A percentile compares a stretch with the other conserved stretches of the same genome.
Conservation (phyloP, 2,888 invertebrate genomes). For the Timema cristinae region DNA sequence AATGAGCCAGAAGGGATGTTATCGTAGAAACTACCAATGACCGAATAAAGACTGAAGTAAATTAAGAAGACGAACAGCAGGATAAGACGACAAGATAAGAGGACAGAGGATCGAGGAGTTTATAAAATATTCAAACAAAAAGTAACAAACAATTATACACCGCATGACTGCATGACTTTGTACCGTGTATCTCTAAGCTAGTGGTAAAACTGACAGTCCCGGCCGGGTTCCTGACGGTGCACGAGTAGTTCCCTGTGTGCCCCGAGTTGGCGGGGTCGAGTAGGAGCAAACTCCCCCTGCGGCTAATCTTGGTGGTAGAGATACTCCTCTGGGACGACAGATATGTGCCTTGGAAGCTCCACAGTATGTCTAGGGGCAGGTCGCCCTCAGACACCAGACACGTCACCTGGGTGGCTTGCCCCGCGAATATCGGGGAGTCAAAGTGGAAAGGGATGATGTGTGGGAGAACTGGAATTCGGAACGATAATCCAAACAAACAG, state of each 20-base stretch:
- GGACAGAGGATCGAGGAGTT: no score
- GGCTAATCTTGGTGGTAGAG: conserved; percentile 45
- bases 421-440: conserved; percentile 68
- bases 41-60: no score
- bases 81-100: no score
- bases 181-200: conserved; percentile 24
- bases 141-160: not conserved
- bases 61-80: no score
- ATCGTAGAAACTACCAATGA: no score
- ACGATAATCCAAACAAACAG: not conserved
- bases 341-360: conserved; percentile 50
- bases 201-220: conserved; percentile 40
- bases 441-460: conserved; percentile 77
- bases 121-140: no score
- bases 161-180: not conserved
- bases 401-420: conserved; percentile 72
- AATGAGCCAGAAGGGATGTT: no score
- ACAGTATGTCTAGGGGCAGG: conserved; percentile 51
- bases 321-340: conserved; percentile 41
- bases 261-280: conserved; percentile 40
- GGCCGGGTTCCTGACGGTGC: conserved; percentile 41
- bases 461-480: conserved; percentile 64
- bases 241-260: conserved; percentile 44
- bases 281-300: conserved; percentile 48
- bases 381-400: conserved; percentile 61